phyloP scores from a whole-genome alignment of 2,113 vertebrate species.

The Elaphurus davidianus region DNA sequence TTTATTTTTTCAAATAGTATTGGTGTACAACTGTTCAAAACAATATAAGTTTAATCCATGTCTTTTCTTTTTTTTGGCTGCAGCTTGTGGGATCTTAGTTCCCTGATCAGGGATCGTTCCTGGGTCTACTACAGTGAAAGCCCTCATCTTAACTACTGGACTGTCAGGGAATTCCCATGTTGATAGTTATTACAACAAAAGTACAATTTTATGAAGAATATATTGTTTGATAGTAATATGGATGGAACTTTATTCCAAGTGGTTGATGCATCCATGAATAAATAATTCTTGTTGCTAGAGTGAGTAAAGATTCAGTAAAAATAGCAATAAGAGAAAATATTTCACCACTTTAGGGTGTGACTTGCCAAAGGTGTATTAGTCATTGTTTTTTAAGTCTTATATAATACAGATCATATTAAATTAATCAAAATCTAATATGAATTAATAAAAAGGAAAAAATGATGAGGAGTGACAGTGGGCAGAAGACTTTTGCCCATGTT shows the following conservation, averaged over 20 bases:
- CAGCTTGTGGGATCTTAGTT: neutral
- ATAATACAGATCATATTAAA: neutral
- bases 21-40: neutral
- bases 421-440: neutral
- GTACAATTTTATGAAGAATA: neutral
- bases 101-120: neutral
- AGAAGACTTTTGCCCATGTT: neutral
- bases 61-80: neutral
- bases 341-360: neutral
- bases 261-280: neutral
- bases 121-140: neutral
- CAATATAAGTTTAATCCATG: neutral
- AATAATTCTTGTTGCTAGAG: neutral
- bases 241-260: neutral
- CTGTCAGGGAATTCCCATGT: neutral
- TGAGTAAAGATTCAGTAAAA: neutral
- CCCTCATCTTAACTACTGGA: neutral
- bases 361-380: neutral
- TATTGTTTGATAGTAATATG: neutral
- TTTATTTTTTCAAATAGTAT: neutral
- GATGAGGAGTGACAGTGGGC: neutral
- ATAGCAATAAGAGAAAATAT: neutral
- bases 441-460: neutral
- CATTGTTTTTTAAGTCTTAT: neutral
- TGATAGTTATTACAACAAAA: neutral